phyloP scores from a whole-genome alignment of 2,797 vertebrate species.

The Siniperca scherzeri region DNA sequence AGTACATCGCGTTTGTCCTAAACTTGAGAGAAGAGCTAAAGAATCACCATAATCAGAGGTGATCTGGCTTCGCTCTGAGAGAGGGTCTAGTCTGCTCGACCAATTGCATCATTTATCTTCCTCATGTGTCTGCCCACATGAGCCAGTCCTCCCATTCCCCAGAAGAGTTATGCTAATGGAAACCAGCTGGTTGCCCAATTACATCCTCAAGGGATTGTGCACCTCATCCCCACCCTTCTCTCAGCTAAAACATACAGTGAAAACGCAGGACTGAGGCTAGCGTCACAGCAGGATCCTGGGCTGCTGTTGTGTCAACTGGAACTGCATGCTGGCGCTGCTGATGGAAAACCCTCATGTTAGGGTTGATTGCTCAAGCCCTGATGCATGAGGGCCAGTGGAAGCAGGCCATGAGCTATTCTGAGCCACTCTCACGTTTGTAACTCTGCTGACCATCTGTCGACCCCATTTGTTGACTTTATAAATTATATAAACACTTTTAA shows the following conservation, averaged over 20 bases:
- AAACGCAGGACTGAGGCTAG: constrained; percentile 55
- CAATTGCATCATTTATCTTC: constrained; percentile 78
- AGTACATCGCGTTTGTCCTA: constrained; percentile 44
- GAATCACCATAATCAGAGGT: constrained; percentile 75
- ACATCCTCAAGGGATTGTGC: constrained; percentile 61
- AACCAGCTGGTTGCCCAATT: constrained; percentile 83
- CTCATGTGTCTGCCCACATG: constrained; percentile 79
- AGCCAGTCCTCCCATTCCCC: constrained; percentile 71
- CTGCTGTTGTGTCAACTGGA: constrained; percentile 74
- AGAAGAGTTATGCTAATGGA: constrained; percentile 84
- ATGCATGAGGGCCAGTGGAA: constrained; percentile 57
- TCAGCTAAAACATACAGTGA: constrained; percentile 68
- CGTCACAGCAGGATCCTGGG: constrained; percentile 64
- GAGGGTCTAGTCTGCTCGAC: constrained; percentile 65
- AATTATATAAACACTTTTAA: constrained; percentile 48
- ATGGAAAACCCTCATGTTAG: constrained; percentile 75
- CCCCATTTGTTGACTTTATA: constrained; percentile 61
- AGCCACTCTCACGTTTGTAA: constrained; percentile 61
- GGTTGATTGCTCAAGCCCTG: constrained; percentile 64
- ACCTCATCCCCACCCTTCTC: constrained; percentile 38
- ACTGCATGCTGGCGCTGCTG: constrained; percentile 59
- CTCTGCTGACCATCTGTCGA: constrained; percentile 58
- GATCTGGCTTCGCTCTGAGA: constrained; percentile 59
- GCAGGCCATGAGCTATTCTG: constrained; percentile 64
- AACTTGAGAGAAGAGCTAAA: constrained; percentile 42